phyloP scores from a whole-genome alignment of 1,140 invertebrate species.

The silkworm (Bombyx mori) region ASM3026992v2 NC_085122.1:6456001-6456500 shows the following conservation, averaged over 20 bases:
- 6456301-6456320: conserved; percentile 55
- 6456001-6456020: conserved; percentile 17
- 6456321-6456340: conserved; percentile 59
- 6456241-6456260: conserved; percentile 50
- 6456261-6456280: conserved; percentile 61
- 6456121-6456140: conserved; percentile 20
- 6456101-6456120: conserved; percentile 9
- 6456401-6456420: too few relatives aligned
- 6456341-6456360: conserved; percentile 35
- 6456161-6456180: conserved; percentile 22
- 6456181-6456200: conserved; percentile 16
- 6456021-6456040: conserved; percentile 8
- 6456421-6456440: too few relatives aligned
- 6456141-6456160: conserved; percentile 22
- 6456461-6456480: neutral
- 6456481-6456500: too few relatives aligned
- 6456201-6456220: conserved; percentile 35
- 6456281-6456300: conserved; percentile 55
- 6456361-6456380: conserved; percentile 43
- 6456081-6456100: conserved; percentile 39
- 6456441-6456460: too few relatives aligned
- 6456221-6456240: conserved; percentile 36
- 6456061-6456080: conserved; percentile 37
- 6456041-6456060: conserved; percentile 18
- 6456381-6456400: neutral